Percentiles rank a stretch among this genome's conserved stretches.
phyloP scores from a whole-genome alignment of 2,113 vertebrate species.

The Hepsetus odoe region DNA sequence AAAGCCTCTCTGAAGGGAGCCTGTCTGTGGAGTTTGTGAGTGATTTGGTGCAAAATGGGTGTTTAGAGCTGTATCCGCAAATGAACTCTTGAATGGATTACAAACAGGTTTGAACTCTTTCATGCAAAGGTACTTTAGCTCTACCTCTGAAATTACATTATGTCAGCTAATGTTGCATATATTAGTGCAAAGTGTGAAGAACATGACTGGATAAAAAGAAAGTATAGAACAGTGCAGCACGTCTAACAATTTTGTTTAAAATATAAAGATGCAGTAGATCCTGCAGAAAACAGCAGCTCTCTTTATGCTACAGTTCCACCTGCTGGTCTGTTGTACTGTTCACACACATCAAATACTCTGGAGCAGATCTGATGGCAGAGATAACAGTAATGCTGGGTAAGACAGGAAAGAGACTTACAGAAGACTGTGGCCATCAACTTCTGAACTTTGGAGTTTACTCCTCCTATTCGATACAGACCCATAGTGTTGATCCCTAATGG shows the following conservation, averaged over 20 bases:
- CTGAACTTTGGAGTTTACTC: conserved; percentile 97
- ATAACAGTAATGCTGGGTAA: no score
- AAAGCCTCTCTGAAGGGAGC: background rate
- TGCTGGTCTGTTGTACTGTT: no score
- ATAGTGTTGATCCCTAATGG: conserved; percentile 86
- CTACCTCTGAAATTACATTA: background rate
- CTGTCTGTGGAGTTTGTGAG: background rate
- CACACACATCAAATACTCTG: no score
- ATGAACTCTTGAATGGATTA: background rate
- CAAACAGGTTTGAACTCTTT: background rate
- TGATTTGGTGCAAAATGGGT: background rate
- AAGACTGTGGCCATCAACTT: conserved; percentile 92
- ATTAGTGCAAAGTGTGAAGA: no score
- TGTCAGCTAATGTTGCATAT: no score
- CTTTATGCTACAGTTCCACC: no score
- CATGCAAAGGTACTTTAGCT: background rate
- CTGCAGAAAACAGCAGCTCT: no score
- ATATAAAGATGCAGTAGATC: no score
- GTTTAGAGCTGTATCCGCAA: background rate
- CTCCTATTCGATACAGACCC: conserved; percentile 94
- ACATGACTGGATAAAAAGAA: no score
- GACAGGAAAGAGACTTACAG: conserved; percentile 81
- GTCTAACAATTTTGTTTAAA: no score
- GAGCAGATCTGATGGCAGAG: no score
- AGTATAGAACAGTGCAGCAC: no score